phyloP scores from a whole-genome alignment of 2,888 invertebrate genomes.

The Lypha dubia region DNA sequence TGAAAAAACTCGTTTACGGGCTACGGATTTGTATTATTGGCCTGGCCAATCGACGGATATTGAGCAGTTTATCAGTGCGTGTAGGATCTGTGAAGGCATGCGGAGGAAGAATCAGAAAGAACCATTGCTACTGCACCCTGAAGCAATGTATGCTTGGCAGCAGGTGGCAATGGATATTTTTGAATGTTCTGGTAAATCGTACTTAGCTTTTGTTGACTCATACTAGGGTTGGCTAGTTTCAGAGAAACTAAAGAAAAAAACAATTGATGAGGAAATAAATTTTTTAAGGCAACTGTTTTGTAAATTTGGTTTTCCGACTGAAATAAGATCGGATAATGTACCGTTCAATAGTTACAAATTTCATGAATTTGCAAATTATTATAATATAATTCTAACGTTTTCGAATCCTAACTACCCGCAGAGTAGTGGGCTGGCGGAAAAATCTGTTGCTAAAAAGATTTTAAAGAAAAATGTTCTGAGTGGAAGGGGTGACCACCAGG shows the following conservation, averaged over 20 bases:
- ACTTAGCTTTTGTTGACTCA: conserved; percentile 4
- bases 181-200: not conserved
- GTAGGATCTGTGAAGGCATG: not conserved
- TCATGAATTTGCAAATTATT: no score
- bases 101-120: not conserved
- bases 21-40: no score
- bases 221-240: not conserved
- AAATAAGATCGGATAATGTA: no score
- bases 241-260: not conserved
- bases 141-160: conserved; percentile 24
- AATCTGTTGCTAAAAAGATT: no score
- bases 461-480: no score
- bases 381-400: no score
- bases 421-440: no score
- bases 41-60: not conserved
- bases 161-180: conserved; percentile 20
- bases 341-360: no score
- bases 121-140: conserved; percentile 12
- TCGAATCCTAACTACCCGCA: no score
- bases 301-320: not conserved
- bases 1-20: no score
- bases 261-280: not conserved
- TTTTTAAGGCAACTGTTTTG: not conserved
- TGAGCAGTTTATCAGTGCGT: not conserved
- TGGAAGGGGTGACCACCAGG: no score